Base-by-base conservation (phyloP, 1,140 invertebrate genomes). In the Camponotus pennsylvanicus region DNA sequence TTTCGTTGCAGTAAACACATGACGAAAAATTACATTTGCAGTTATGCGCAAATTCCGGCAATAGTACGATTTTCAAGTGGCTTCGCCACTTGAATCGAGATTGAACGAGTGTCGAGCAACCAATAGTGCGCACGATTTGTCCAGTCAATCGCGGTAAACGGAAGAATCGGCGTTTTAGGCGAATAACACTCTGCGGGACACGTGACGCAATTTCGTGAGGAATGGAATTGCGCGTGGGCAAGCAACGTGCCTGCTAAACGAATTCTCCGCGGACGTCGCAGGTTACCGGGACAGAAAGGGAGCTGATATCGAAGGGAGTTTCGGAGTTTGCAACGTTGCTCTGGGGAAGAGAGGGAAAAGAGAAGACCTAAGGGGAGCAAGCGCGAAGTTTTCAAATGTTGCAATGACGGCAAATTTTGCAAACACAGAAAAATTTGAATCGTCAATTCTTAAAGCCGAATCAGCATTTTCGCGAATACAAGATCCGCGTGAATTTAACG, bases 401-500 rank as follows among this genome's bases (percentile, higher is more conserved):
- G 64, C 70, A 13, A 57, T 61, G 67, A 55, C 78, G 37, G 13
- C 34, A 18, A 79, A 37, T 79, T 55, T 40, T 55, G 52, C 37
- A 37, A 85, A 57, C 37, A 61, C 45, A 66, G 40, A 78, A 67
- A 52, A 64, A 85, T 63, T 34, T 55, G 34, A 67, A 66, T 21
- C 21, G 8, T 55, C 2, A 21, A 59, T 70, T 84, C 40, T 88
- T 67, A 83, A 71, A 59, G 37, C 21, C 21, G 59, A 90, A 88
- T 91, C 83, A 85, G 73, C 69, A 63, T 21, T 45, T 52, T 82
- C 57, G 66, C 85, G 69, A 87, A 89, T 88, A 84, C 66, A 21
- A 79, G 27, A 80, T 79, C 80, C 91, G 92, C 92, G 93, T 92
- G 90, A 90, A 85, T 92, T 91, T 93, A 94, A 94, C 91, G 92